A percentile compares a stretch with the other conserved stretches of the same genome.
Conservation (phyloP, 2,797 vertebrate genomes). For the Myripristis jacobus region DNA sequence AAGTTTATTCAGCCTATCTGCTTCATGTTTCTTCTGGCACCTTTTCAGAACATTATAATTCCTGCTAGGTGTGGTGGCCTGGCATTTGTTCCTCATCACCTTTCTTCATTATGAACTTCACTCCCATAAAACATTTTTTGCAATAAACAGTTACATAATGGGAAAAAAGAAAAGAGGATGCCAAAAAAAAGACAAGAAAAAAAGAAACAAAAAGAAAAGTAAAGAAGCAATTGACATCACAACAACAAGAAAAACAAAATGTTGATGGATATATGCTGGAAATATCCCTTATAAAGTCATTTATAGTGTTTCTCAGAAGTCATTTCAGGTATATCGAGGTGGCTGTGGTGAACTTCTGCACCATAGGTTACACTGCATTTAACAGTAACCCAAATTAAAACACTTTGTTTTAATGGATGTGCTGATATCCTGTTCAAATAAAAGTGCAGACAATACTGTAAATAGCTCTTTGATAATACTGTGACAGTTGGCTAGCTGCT, state of each 20-base stretch:
- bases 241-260: background rate
- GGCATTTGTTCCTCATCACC: background rate
- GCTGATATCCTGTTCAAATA: conserved; percentile 49
- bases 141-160: conserved; percentile 2
- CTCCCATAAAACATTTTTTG: conserved; percentile 9
- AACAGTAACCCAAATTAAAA: conserved; percentile 65
- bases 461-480: conserved; percentile 73
- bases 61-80: background rate
- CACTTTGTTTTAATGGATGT: conserved; percentile 60
- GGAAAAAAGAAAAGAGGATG: too few relatives aligned
- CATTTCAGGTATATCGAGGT: conserved; percentile 20
- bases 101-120: conserved; percentile 10
- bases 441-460: conserved; percentile 57
- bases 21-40: too few relatives aligned
- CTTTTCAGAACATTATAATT: background rate
- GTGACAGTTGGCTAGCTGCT: conserved; percentile 63
- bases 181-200: background rate
- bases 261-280: conserved; percentile 13
- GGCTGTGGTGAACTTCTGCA: conserved; percentile 35
- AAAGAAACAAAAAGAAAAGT: background rate
- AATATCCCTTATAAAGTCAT: background rate
- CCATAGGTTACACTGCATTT: conserved; percentile 42
- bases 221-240: background rate
- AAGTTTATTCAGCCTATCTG: background rate
- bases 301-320: conserved; percentile 10